These are phyloP conservation scores for Porites cylindrica DNA, from an alignment of 92 coral and sea anemone species.

Conservation along the genomic window DNA sequence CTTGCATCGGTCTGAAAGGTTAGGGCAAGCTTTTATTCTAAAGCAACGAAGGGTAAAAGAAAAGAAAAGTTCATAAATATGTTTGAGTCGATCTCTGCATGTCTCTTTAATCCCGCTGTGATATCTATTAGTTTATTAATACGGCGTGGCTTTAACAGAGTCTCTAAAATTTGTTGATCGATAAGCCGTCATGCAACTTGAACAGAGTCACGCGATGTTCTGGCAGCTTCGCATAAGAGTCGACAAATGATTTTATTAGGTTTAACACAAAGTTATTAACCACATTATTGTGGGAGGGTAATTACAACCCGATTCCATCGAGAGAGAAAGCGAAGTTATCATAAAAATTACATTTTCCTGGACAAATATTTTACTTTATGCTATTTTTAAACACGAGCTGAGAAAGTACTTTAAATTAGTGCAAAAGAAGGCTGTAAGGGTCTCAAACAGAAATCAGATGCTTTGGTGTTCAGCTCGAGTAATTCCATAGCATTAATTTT, in stretches of 20 bases:
- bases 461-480: too few species aligned
- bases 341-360: not conserved
- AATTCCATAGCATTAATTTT: too few species aligned
- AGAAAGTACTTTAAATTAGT: too few species aligned
- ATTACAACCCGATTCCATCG: not conserved
- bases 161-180: constrained; percentile 25
- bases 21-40: constrained; percentile 22
- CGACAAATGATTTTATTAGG: constrained; percentile 23
- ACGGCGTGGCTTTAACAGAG: constrained; percentile 24
- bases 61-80: not conserved
- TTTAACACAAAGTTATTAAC: constrained; percentile 1
- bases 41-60: constrained; percentile 27
- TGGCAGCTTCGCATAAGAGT: not conserved
- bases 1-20: not conserved
- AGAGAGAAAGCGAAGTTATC: not conserved
- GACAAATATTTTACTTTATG: not conserved
- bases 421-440: too few species aligned
- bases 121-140: constrained; percentile 29
- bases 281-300: not conserved
- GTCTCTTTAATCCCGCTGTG: constrained; percentile 29
- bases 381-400: too few species aligned
- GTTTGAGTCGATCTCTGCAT: not conserved
- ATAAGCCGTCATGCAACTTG: constrained; percentile 26
- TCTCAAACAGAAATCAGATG: too few species aligned
- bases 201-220: constrained; percentile 18